A percentile compares a stretch with the other conserved stretches of the same genome.
These are phyloP conservation scores for Cyclina sinensis DNA, from an alignment of 1,140 invertebrate species.

Conservation along the genomic window DNA sequence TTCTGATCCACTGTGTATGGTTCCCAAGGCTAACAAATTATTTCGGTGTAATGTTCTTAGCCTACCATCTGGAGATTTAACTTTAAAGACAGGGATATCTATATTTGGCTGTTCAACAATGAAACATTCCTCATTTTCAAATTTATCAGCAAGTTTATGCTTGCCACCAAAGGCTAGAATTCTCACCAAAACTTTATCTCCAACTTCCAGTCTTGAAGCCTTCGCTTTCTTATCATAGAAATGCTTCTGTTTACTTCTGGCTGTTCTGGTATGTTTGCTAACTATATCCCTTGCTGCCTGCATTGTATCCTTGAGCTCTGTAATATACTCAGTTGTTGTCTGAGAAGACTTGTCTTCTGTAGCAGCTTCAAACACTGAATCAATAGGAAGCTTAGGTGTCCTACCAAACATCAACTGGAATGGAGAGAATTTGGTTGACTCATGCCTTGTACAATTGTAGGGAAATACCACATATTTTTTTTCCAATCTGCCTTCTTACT, in stretches of 20 bases:
- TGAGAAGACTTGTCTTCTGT: neutral
- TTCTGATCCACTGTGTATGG: too few species aligned
- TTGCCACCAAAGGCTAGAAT: slow-evolving; percentile 2
- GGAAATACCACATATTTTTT: slow-evolving; percentile 56
- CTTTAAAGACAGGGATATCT: too few species aligned
- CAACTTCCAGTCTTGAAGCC: neutral
- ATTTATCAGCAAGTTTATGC: slow-evolving; percentile 46
- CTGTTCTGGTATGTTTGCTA: neutral
- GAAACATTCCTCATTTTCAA: slow-evolving; percentile 11
- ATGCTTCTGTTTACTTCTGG: slow-evolving; percentile 20
- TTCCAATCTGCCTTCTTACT: slow-evolving; percentile 66
- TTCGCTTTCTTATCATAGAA: slow-evolving; percentile 38
- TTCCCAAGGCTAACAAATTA: too few species aligned
- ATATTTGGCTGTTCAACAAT: too few species aligned
- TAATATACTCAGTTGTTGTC: slow-evolving; percentile 2
- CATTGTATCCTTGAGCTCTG: slow-evolving; percentile 11
- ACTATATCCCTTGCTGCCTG: slow-evolving; percentile 1
- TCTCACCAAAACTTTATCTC: slow-evolving; percentile 37
- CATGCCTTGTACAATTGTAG: slow-evolving; percentile 60
- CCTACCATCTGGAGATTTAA: too few species aligned
- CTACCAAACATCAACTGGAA: slow-evolving; percentile 55
- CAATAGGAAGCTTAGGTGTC: slow-evolving; percentile 11
- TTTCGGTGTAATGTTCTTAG: too few species aligned
- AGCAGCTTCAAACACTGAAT: neutral
- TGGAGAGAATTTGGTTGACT: slow-evolving; percentile 9